Evolutionary conservation across 2,888 invertebrate species (phyloP), one percentile per base, ranked within the genome.

Genomic region (Lacanobia oleracea): DNA sequence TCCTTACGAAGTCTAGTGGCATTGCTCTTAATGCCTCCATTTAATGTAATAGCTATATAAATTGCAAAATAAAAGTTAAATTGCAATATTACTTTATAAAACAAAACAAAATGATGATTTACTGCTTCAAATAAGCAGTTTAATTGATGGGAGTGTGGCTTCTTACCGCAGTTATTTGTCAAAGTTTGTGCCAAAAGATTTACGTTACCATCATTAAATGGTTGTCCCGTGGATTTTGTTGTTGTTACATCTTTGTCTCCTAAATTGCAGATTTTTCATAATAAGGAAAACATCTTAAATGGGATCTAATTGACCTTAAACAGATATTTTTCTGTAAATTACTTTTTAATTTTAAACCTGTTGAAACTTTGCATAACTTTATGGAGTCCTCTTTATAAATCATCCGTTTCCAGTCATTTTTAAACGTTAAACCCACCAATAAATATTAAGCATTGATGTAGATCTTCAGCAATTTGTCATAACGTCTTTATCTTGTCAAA

Each of bases 401-500:
- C 16, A n/a, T 14, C 9, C 10, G 4, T 40, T 6, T 5, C 4
- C 4, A 53, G 23, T 56, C 50, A 77, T 2, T 62, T 63, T 71
- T 27, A 61, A 83, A 72, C 54, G 23, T 40, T 45, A 61, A 33
- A 53, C 40, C 33, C 10, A 74, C 51, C 62, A 53, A 79, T 68
- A 68, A 69, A 75, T 65, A 82, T 81, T 74, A 79, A 74, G 63
- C 67, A 62, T 74, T 59, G 67, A 86, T 81, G 81, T 73, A 75
- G 59, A 90, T 88, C 88, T 82, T 33, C 70, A 70, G 83, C 88
- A 88, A 91, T 92, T 91, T 91, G 90, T 92, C 92, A 91, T 89
- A 85, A 85, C 69, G 75, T 71, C 79, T 87, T 88, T 89, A 91
- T 90, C 91, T 88, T 90, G 90, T 91, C 91, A 86, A 86, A 88